Base-by-base conservation (phyloP, 2,113 vertebrate species). In the Gadus chalcogrammus region DNA sequence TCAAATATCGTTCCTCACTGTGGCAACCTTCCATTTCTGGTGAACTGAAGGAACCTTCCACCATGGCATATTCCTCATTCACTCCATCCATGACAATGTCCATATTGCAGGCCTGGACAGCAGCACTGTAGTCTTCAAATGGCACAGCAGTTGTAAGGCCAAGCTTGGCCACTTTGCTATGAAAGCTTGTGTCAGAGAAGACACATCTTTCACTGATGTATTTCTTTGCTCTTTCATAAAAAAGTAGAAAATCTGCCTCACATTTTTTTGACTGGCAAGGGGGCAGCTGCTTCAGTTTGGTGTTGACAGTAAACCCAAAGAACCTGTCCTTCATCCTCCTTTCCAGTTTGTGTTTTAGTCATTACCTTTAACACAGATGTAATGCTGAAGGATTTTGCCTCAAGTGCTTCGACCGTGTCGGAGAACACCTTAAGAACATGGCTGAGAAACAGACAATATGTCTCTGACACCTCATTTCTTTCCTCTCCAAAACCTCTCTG, bases 71-170 rank as follows among this genome's bases (percentile, higher is more conserved):
- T 68, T 67, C 64, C 60, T 68, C 27, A 68, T 64, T 72, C 0
- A 72, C 55, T 64, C 2, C 22, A 24, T 24, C 22, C 22, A 24
- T 24, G 2, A 1, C 22, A 24, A 24, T 24, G 22, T 24, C 35
- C 66, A 65, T 65, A 77, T 56, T 53, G n/a, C n/a, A n/a, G n/a
- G n/a, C 62, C 52, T 69, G 65, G 52, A 76, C 27, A 13, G 17
- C 62, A 59, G 70, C 76, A 61, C 62, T 27, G 59, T 52, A 80
- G 77, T 77, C 53, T 69, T 69, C 70, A 69, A 60, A 80, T 7
- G 31, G 20, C 13, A 77, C 69, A 60, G 31, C 15, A 27, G 60
- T 67, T 77, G 12, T 42, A 31, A 64, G 65, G 27, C 20, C 42
- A 64, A 64, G 69, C 38, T 74, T 74, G 38, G 22, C 28, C 28